Conservation (phyloP, 2,888 invertebrate species). For the Helobdella robusta region DNA sequence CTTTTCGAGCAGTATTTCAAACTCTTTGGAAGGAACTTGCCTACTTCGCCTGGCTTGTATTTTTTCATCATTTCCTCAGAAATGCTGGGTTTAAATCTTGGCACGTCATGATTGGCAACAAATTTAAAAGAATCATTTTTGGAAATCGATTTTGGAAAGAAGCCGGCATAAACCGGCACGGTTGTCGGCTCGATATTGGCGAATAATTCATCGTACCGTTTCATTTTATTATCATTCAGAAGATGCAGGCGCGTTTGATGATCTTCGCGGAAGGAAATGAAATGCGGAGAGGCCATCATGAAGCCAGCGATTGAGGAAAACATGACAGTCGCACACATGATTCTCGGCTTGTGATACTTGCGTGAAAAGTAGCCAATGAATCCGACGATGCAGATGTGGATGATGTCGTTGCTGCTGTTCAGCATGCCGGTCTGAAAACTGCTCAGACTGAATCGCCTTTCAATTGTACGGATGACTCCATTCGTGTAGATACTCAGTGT, state of each 20-base stretch:
- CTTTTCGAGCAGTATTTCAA: not conserved
- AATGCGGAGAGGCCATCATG: conserved; percentile 32
- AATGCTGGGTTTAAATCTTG: not conserved
- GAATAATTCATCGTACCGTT: no score
- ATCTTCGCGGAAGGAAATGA: conserved; percentile 24
- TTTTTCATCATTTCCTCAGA: no score
- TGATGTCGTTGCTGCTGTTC: conserved; percentile 30
- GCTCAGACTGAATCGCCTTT: conserved; percentile 33
- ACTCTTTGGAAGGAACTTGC: no score
- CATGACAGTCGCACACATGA: conserved; percentile 27
- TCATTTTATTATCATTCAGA: not conserved
- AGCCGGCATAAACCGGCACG: no score
- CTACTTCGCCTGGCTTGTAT: no score
- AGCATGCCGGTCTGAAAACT: conserved; percentile 32
- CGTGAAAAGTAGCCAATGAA: conserved; percentile 34
- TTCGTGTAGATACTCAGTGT: conserved; percentile 24
- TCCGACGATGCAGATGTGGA: conserved; percentile 31
- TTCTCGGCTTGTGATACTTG: conserved; percentile 32
- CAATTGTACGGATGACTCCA: conserved; percentile 33
- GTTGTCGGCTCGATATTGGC: no score
- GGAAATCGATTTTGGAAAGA: no score
- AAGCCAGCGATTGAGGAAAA: conserved; percentile 29
- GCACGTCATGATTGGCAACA: not conserved
- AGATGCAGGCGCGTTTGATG: not conserved
- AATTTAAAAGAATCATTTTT: not conserved